These are phyloP conservation scores for Achatina immaculata DNA, from an alignment of 1,140 invertebrate species.

Conservation along the genomic window DNA sequence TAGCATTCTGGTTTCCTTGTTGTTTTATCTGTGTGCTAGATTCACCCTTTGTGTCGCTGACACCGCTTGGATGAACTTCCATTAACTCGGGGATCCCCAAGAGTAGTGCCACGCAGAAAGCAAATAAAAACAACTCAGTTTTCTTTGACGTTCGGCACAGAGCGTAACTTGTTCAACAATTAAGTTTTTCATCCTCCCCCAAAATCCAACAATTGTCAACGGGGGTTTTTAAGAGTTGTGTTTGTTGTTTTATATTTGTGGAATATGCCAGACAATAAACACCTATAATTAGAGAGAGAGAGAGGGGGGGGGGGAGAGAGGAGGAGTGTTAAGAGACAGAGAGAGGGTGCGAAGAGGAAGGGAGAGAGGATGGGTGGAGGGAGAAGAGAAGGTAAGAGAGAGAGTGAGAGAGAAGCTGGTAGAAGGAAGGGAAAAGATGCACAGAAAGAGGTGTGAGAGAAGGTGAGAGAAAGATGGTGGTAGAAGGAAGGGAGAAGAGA, in stretches of 20 bases:
- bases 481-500: too few species aligned
- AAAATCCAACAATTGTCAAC: conserved; percentile 14
- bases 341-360: too few species aligned
- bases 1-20: background rate
- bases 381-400: too few species aligned
- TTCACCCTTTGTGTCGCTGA: conserved; percentile 3
- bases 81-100: background rate
- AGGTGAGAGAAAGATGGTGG: too few species aligned
- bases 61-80: conserved; percentile 4
- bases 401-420: too few species aligned
- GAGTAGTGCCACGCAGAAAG: background rate
- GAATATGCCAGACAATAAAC: conserved; percentile 4
- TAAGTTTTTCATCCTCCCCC: background rate
- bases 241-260: background rate
- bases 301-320: too few species aligned
- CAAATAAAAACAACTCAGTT: conserved; percentile 1
- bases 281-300: too few species aligned
- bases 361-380: too few species aligned
- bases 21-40: background rate
- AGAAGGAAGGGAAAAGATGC: too few species aligned
- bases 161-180: background rate
- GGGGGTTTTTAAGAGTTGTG: background rate
- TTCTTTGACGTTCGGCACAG: background rate
- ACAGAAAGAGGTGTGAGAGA: too few species aligned
- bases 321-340: too few species aligned